Conservation (phyloP, 1,140 invertebrate genomes). For the Pissodes strobi region DNA sequence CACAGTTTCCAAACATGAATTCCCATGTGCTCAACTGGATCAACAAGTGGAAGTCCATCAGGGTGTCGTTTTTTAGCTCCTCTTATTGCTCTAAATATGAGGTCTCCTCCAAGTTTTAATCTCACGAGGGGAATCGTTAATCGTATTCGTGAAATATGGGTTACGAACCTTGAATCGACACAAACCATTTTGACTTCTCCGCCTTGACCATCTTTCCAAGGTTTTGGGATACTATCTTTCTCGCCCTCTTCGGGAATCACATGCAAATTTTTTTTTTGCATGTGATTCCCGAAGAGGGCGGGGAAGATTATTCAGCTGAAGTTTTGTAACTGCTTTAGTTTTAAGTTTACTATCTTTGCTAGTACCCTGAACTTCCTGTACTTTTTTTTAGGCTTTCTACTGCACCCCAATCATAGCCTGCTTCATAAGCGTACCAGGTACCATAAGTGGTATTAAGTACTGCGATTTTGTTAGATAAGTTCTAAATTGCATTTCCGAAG, state of each 20-base stretch:
- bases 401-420: slow-evolving; percentile 96
- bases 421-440: slow-evolving; percentile 88
- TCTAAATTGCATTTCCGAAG: slow-evolving; percentile 74
- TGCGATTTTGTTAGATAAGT: slow-evolving; percentile 82
- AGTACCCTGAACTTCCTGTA: slow-evolving; percentile 54
- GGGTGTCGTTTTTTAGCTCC: slow-evolving; percentile 91
- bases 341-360: slow-evolving; percentile 60
- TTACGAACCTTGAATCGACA: slow-evolving; percentile 79
- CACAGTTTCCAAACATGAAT: slow-evolving; percentile 82
- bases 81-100: slow-evolving; percentile 85
- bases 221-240: slow-evolving; percentile 64
- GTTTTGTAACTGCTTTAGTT: slow-evolving; percentile 61
- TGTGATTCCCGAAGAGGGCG: no score
- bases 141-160: slow-evolving; percentile 86
- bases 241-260: slow-evolving; percentile 62
- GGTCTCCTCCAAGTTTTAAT: slow-evolving; percentile 78
- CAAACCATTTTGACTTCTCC: slow-evolving; percentile 91
- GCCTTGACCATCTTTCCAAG: slow-evolving; percentile 67
- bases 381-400: slow-evolving; percentile 91
- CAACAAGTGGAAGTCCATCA: slow-evolving; percentile 82
- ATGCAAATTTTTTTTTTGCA: no score
- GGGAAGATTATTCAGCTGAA: slow-evolving; percentile 84
- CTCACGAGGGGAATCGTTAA: slow-evolving; percentile 89
- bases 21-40: slow-evolving; percentile 95
- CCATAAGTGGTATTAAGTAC: slow-evolving; percentile 91